A percentile compares a stretch with the other conserved stretches of the same genome.
Evolutionary conservation across 2,113 vertebrate species (phyloP).

Genomic region (Macquaria australasica): DNA sequence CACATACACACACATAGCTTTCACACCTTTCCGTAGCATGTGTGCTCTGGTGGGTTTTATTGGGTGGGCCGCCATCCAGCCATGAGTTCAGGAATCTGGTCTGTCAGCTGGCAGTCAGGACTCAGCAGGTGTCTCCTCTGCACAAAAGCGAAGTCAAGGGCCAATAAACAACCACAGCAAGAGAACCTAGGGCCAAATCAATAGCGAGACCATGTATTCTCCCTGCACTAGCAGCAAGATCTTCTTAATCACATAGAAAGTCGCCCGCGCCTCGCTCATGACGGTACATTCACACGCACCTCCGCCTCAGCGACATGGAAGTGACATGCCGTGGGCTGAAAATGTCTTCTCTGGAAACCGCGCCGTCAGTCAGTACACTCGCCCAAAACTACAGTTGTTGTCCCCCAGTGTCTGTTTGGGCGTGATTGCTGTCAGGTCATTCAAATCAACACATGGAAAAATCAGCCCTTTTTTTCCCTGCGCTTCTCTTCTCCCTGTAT

Average conservation of each 20-base stretch:
- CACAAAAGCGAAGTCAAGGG: constrained; percentile 71
- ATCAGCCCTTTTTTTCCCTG: not conserved
- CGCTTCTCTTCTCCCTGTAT: not conserved
- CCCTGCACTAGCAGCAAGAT: constrained; percentile 16
- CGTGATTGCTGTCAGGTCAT: constrained; percentile 78
- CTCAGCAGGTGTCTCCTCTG: constrained; percentile 70
- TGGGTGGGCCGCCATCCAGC: constrained; percentile 64
- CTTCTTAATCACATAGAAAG: constrained; percentile 58
- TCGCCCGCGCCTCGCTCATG: constrained; percentile 12
- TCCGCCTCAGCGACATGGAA: constrained; percentile 45
- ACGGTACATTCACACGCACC: constrained; percentile 26
- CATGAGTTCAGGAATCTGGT: constrained; percentile 71
- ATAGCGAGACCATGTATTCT: constrained; percentile 48
- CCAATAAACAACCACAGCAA: constrained; percentile 77
- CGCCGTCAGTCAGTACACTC: constrained; percentile 42
- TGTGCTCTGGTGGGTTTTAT: constrained; percentile 61
- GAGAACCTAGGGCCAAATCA: constrained; percentile 62
- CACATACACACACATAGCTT: not conserved
- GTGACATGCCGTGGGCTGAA: constrained; percentile 69
- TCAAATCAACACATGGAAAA: constrained; percentile 71
- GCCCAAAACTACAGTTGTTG: constrained; percentile 64
- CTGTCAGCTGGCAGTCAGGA: constrained; percentile 76
- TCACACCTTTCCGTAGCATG: constrained; percentile 55
- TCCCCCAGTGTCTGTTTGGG: constrained; percentile 60
- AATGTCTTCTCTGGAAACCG: constrained; percentile 57